These are phyloP conservation scores for Pseudocheirus occidentalis DNA, from an alignment of 2,797 vertebrate genomes.

Conservation along the genomic window DNA sequence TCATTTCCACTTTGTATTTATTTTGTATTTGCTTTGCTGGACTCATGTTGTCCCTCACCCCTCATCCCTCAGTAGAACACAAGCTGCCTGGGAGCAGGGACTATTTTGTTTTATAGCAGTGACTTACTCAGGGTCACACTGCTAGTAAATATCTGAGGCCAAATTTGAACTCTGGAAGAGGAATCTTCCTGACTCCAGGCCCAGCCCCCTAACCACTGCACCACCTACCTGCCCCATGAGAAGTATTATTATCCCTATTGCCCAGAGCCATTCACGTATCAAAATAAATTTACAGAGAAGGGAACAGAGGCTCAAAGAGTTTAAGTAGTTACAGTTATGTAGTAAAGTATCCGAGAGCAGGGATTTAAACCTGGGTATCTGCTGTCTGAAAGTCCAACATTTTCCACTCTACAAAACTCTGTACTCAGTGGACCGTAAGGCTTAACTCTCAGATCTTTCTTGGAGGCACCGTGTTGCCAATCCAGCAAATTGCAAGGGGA, in stretches of 20 bases:
- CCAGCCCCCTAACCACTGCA: neutral
- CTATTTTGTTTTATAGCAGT: neutral
- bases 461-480: neutral
- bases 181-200: neutral
- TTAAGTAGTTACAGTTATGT: neutral
- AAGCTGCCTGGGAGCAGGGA: neutral
- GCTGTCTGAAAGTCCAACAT: neutral
- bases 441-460: neutral
- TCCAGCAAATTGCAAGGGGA: neutral
- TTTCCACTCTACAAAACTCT: neutral
- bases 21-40: neutral
- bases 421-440: neutral
- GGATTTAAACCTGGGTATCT: neutral
- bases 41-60: neutral
- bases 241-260: neutral
- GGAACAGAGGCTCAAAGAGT: neutral
- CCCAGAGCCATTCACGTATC: neutral
- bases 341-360: neutral
- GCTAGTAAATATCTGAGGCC: rapidly evolving
- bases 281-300: neutral
- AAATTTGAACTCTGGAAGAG: neutral
- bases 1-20: neutral
- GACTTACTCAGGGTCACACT: neutral
- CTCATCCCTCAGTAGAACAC: neutral
- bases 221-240: neutral